phyloP scores from a whole-genome alignment of 1,140 invertebrate genomes.

The Probaryconus sp. region DNA sequence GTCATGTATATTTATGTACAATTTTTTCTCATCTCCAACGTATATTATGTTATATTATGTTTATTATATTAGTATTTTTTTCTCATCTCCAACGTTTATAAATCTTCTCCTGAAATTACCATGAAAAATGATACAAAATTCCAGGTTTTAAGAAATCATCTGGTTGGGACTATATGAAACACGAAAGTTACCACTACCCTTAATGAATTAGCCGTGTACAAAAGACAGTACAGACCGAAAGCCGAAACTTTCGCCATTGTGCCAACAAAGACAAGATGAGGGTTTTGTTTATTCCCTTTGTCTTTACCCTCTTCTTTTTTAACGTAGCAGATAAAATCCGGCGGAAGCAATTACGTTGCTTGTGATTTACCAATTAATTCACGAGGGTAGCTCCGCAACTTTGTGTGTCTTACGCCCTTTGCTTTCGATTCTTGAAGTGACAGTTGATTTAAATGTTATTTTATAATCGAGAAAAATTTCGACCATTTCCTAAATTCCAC shows the following conservation, averaged over 20 bases:
- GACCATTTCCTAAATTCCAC: slow-evolving; percentile 12
- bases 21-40: too few relatives aligned
- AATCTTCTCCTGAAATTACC: too few relatives aligned
- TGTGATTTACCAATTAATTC: slow-evolving; percentile 62
- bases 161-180: slow-evolving; percentile 35
- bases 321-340: slow-evolving; percentile 39
- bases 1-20: too few relatives aligned
- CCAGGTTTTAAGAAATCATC: too few relatives aligned
- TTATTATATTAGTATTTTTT: too few relatives aligned
- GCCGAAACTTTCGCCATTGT: slow-evolving; percentile 42
- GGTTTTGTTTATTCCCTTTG: slow-evolving; percentile 61
- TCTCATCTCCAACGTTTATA: too few relatives aligned
- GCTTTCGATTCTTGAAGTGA: slow-evolving; percentile 53
- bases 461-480: slow-evolving; percentile 48
- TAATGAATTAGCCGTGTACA: slow-evolving; percentile 49
- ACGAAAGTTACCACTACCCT: slow-evolving; percentile 53
- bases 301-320: slow-evolving; percentile 38
- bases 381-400: slow-evolving; percentile 58
- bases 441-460: slow-evolving; percentile 59
- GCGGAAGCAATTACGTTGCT: slow-evolving; percentile 58
- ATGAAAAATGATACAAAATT: too few relatives aligned
- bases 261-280: slow-evolving; percentile 47
- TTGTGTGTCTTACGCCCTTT: slow-evolving; percentile 56
- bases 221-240: slow-evolving; percentile 43
- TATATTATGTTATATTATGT: too few relatives aligned